Percentiles rank a stretch among this genome's conserved stretches.
These are phyloP conservation scores for Temnothorax ravouxi DNA, from an alignment of 2,888 invertebrate species.

Conservation along the genomic window DNA sequence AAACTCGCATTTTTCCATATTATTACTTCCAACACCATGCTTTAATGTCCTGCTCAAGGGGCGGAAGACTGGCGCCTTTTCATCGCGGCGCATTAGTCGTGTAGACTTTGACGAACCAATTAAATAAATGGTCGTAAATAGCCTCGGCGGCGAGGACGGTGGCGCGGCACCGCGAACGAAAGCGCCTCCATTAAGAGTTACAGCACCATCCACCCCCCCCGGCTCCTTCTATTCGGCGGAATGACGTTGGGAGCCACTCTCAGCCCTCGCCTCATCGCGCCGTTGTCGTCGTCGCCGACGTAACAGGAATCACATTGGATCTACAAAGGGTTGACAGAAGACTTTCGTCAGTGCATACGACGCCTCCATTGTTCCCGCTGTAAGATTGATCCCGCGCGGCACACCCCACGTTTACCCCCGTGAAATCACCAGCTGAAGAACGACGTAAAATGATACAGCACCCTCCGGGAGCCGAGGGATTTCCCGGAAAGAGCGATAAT, in stretches of 20 bases:
- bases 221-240: constrained; percentile 60
- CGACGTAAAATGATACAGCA: constrained; percentile 50
- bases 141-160: constrained; percentile 48
- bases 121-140: constrained; percentile 79
- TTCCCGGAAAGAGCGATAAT: constrained; percentile 43
- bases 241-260: constrained; percentile 66
- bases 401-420: constrained; percentile 51
- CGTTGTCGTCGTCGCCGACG: constrained; percentile 65
- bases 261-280: constrained; percentile 66
- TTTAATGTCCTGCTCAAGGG: constrained; percentile 15
- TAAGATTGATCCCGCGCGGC: constrained; percentile 65
- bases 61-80: constrained; percentile 60
- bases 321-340: constrained; percentile 77
- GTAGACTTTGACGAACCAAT: constrained; percentile 77
- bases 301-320: constrained; percentile 78
- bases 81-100: constrained; percentile 69
- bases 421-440: constrained; percentile 36
- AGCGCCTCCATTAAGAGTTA: constrained; percentile 68
- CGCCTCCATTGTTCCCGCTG: constrained; percentile 67
- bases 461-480: constrained; percentile 3
- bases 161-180: constrained; percentile 34
- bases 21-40: neutral
- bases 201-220: constrained; percentile 56
- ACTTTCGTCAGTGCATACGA: constrained; percentile 77
- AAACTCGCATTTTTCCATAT: constrained; percentile 51